Evolutionary conservation across 2,113 vertebrate genomes (phyloP).

Genomic region (Pseudopipra pipra): DNA sequence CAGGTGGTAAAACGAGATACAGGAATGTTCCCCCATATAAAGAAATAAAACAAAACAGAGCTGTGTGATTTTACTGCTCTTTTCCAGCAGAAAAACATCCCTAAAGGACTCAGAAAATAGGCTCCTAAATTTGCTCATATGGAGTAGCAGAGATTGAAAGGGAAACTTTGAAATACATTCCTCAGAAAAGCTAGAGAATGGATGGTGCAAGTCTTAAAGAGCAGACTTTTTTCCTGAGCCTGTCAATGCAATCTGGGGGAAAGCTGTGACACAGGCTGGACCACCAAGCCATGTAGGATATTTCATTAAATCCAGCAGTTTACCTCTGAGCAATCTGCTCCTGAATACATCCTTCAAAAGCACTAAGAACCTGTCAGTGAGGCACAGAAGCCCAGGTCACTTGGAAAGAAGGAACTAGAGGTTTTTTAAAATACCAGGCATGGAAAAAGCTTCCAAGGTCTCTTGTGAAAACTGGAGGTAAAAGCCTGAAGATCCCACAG

Average conservation of each 20-base stretch:
- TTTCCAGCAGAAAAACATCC: conserved; percentile 24
- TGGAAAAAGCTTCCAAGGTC: neutral
- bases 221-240: neutral
- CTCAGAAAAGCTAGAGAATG: neutral
- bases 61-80: conserved; percentile 43
- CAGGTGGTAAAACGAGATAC: conserved; percentile 60
- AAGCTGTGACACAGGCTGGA: neutral
- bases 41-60: conserved; percentile 52
- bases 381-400: neutral
- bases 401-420: neutral
- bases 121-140: conserved; percentile 15
- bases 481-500: neutral
- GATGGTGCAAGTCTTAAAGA: neutral
- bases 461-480: neutral
- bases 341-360: neutral
- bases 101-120: conserved; percentile 34
- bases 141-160: conserved; percentile 3
- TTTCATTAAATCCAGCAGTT: neutral
- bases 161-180: conserved; percentile 16
- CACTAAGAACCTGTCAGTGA: neutral
- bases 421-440: neutral
- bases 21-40: conserved; percentile 54
- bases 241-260: neutral
- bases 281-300: neutral
- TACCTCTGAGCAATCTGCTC: neutral